Evolutionary conservation across 2,797 vertebrate species (phyloP), one percentile per base, ranked within the genome.

Genomic region (Centropyge bicolor): DNA sequence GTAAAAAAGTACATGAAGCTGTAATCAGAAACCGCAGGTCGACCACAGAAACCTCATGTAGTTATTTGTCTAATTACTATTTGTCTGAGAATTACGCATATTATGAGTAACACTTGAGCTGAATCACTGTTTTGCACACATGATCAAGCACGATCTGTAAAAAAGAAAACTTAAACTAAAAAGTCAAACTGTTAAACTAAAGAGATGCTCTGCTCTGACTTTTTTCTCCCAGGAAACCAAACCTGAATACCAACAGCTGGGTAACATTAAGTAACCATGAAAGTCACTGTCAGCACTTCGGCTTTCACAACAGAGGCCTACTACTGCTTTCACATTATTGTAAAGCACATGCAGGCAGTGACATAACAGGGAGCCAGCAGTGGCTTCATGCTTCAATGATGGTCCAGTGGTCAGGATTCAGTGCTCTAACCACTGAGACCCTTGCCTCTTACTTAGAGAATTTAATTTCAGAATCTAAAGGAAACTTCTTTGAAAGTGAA

Each of bases 401-500:
- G 27, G 27, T 31, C 27, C 27, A 31, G 27, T 31, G 27, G 27
- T 31, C 4, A 31, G 27, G 27, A 31, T 31, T 31, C 4, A 4
- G 27, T 31, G 27, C 27, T 31, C 27, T 31, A 2, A 31, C 27
- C 27, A 31, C 27, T 31, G 27, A 31, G 27, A 31, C 27, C 27
- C 27, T 31, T 61, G 12, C 12, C 14, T 48, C 63, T 36, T 49
- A 19, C 10, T 20, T 10, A 19, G 13, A 51, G 4, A 55, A 27
- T 24, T 52, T 41, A 10, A 2, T 12, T 31, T 35, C 41, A 35
- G 36, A 43, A 49, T 27, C 52, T 17, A 9, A 68, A 60, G 6
- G 16, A 0, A 1, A 1, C 12, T 48, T 2, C 7, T 1, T 1
- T 56, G 10, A 55, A 54, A 24, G 22, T 13, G 4, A 10, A 3